Conservation (phyloP, 2,888 invertebrate species). For the Idaea aversata region DNA sequence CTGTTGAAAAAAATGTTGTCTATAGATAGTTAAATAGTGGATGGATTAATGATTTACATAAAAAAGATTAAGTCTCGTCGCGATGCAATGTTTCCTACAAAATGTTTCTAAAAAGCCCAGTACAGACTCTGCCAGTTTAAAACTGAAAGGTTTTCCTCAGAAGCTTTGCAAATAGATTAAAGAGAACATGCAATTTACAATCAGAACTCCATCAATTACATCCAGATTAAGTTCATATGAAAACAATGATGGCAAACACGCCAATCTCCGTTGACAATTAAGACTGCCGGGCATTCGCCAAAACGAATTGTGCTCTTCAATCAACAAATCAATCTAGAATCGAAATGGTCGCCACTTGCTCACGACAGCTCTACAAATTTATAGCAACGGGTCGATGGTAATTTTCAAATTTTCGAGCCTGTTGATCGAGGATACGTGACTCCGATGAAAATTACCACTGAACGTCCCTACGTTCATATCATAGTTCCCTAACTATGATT, state of each 20-base stretch:
- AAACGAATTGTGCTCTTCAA: constrained; percentile 78
- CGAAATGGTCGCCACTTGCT: constrained; percentile 75
- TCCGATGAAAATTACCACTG: neutral
- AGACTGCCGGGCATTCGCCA: constrained; percentile 68
- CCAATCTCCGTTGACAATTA: constrained; percentile 76
- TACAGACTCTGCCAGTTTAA: too few relatives aligned
- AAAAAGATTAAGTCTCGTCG: too few relatives aligned
- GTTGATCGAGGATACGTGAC: constrained; percentile 48
- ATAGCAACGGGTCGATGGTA: constrained; percentile 69
- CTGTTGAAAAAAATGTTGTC: too few relatives aligned
- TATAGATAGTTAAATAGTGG: too few relatives aligned
- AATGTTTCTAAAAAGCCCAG: too few relatives aligned
- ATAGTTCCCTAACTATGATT: too few relatives aligned
- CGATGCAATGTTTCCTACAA: too few relatives aligned
- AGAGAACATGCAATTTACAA: neutral
- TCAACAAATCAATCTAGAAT: constrained; percentile 80
- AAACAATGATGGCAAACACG: constrained; percentile 58
- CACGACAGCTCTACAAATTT: constrained; percentile 76
- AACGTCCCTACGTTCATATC: too few relatives aligned
- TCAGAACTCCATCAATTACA: neutral
- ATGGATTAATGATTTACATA: too few relatives aligned
- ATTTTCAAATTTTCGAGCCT: constrained; percentile 75
- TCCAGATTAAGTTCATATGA: constrained; percentile 18
- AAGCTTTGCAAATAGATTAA: neutral
- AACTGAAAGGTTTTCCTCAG: neutral